Evolutionary conservation across 2,113 vertebrate genomes (phyloP), one percentile per base, ranked within the genome.

Genomic region (Poicephalus gulielmi): DNA sequence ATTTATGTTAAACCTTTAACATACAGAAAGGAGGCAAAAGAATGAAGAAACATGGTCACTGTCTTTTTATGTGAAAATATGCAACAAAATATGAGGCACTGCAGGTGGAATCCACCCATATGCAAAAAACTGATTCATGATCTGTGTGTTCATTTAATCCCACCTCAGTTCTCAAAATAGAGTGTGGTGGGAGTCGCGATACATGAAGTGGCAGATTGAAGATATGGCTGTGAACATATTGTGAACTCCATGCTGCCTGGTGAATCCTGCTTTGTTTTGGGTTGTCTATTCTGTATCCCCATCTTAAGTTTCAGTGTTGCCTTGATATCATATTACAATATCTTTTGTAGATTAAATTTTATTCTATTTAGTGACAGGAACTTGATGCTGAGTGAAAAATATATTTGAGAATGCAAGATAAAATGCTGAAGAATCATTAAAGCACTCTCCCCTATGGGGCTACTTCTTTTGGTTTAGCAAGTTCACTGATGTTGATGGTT

Each of bases 161-260:
- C 91, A 96, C 92, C 91, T 95, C 95, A 70, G 37, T 2, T 94
- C 94, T 92, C 74, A 83, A 92, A 97, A 96, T 95, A 96, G 92
- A 92, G 62, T 1, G 1, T 92, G 59, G 95, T 96, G 81, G 95
- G 95, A 94, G 94, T 94, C 87, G 88, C 92, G 88, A 94, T 96
- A 92, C 81, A 94, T 96, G 92, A 91, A 95, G 86, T 92, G 83
- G 96, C 95, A 96, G 96, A 85, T 95, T 97, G 91, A 71, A 93
- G 86, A 78, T 93, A 92, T 87, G 86, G 77, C 92, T 97, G 88
- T 79, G 93, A 95, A 91, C n/a, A 94, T 89, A 93, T 85, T 82
- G 60, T 94, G 95, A 96, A 96, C 95, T 92, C 77, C 31, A 1
- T 43, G 77, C 41, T 94, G 93, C 85, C 50, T 95, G 78, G 31